Evolutionary conservation across 2,113 vertebrate genomes (phyloP).

Genomic region (Centropus unirufus): DNA sequence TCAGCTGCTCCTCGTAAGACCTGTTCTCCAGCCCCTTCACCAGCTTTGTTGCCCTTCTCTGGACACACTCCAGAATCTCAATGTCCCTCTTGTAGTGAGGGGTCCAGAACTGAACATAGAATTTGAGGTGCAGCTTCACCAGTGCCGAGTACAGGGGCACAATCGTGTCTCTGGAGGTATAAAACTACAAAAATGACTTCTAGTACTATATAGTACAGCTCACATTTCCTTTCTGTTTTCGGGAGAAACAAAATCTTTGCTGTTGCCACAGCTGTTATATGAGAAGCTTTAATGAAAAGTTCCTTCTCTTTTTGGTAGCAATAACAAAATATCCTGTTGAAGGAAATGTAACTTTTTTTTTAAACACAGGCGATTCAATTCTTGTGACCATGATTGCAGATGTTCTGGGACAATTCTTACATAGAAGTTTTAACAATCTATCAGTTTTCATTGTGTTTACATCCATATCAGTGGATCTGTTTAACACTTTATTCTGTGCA

Average conservation of each 20-base stretch:
- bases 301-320: slow-evolving; percentile 20
- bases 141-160: no score
- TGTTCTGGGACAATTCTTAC: slow-evolving; percentile 27
- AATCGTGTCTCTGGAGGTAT: no score
- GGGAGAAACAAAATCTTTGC: slow-evolving; percentile 1
- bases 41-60: no score
- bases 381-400: slow-evolving; percentile 12
- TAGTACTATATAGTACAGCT: neutral
- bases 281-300: slow-evolving; percentile 36
- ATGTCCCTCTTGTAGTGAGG: no score
- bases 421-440: neutral
- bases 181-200: neutral
- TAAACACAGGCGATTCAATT: slow-evolving; percentile 11
- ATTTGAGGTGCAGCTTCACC: no score
- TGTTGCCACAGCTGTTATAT: slow-evolving; percentile 4
- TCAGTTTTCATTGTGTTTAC: neutral
- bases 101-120: no score
- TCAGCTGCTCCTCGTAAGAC: no score
- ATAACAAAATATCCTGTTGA: slow-evolving; percentile 35
- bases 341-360: slow-evolving; percentile 21
- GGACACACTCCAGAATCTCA: no score
- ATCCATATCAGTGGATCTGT: neutral
- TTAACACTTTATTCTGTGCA: neutral
- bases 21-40: no score
- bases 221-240: slow-evolving; percentile 25